Evolutionary conservation across 1,140 invertebrate species (phyloP).

Genomic region (Carcinoscorpius rotundicauda): DNA sequence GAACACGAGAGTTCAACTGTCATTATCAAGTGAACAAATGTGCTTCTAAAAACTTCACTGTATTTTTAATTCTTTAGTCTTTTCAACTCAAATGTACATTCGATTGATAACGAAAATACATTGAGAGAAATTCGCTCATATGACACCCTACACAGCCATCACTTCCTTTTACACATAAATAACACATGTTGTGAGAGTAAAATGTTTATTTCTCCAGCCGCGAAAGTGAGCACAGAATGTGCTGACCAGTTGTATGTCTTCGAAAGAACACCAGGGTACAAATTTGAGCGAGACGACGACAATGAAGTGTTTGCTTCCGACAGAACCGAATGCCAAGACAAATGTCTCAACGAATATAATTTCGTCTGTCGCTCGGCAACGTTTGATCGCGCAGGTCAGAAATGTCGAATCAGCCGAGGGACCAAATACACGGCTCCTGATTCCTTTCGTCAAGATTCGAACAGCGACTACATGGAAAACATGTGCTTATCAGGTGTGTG

Average conservation of each 20-base stretch:
- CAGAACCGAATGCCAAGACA: constrained; percentile 77
- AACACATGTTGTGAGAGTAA: not conserved
- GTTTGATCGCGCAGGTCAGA: constrained; percentile 57
- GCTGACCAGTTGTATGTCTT: constrained; percentile 74
- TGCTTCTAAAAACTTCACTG: too few relatives aligned
- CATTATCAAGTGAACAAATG: too few relatives aligned
- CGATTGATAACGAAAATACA: too few relatives aligned
- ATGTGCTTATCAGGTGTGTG: constrained; percentile 68
- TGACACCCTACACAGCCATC: too few relatives aligned
- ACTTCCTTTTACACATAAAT: not conserved
- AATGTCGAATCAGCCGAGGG: constrained; percentile 63
- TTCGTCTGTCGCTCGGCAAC: constrained; percentile 76
- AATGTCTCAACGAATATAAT: constrained; percentile 59
- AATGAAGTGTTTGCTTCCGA: constrained; percentile 51
- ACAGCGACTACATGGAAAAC: constrained; percentile 80
- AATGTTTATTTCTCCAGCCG: constrained; percentile 43
- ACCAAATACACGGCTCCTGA: constrained; percentile 65
- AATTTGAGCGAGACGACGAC: constrained; percentile 24
- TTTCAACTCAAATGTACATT: too few relatives aligned
- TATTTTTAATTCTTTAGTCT: too few relatives aligned
- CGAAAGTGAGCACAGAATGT: constrained; percentile 69
- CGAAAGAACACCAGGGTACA: constrained; percentile 58
- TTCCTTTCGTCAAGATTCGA: constrained; percentile 65
- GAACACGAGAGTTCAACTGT: too few relatives aligned
- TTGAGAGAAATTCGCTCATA: too few relatives aligned